These are phyloP conservation scores for Lagorchestes hirsutus DNA, from an alignment of 2,797 vertebrate species.

Conservation along the genomic window DNA sequence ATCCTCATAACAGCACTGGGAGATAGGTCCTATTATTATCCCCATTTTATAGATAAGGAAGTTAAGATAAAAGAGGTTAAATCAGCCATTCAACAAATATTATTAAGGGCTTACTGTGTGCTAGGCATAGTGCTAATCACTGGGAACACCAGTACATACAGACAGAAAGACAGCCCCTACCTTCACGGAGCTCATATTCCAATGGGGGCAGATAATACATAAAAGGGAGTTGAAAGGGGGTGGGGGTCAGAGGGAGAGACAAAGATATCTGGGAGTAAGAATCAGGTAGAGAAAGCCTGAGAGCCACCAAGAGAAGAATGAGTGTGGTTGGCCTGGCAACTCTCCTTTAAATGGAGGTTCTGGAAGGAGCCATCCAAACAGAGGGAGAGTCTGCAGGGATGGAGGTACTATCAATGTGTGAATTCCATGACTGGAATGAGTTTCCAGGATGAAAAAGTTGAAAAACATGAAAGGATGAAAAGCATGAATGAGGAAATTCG, in stretches of 20 bases:
- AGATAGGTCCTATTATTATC: background rate
- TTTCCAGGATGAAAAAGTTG: background rate
- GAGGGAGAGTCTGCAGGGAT: background rate
- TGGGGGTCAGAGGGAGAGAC: too few relatives aligned
- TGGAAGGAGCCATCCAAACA: background rate
- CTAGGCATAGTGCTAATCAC: background rate
- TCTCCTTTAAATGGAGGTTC: background rate
- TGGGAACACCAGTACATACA: background rate
- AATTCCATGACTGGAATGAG: background rate
- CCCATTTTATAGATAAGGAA: background rate
- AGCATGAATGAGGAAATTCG: background rate
- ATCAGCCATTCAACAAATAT: background rate
- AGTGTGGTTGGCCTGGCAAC: too few relatives aligned
- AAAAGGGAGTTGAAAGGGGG: too few relatives aligned
- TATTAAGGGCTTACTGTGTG: background rate
- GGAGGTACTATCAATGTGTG: background rate
- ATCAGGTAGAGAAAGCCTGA: background rate
- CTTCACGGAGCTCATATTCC: background rate
- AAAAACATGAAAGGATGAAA: background rate
- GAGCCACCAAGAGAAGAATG: background rate
- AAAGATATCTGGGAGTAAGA: background rate
- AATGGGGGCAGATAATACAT: background rate
- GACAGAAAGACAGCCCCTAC: too few relatives aligned
- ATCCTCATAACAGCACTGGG: background rate
- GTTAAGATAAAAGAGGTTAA: background rate